A percentile compares a stretch with the other conserved stretches of the same genome.
Evolutionary conservation across 2,113 vertebrate species (phyloP).

Genomic region (Nothocercus nigrocapillus): DNA sequence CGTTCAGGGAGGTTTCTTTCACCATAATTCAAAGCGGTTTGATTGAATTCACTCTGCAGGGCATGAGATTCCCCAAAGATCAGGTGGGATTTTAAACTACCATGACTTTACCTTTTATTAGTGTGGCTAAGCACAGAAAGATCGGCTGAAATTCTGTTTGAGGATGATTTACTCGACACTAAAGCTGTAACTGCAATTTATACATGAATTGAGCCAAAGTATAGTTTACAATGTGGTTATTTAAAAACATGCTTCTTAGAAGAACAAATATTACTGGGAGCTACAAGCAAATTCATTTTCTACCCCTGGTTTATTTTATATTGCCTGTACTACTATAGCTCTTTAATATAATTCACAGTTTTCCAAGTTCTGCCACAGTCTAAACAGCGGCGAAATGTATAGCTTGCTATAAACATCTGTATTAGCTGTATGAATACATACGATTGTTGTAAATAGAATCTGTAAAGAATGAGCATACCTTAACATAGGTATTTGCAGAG

Average conservation of each 20-base stretch:
- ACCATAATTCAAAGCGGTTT: background rate
- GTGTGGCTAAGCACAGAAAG: background rate
- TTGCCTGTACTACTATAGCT: background rate
- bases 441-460: background rate
- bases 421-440: background rate
- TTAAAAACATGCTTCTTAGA: conserved; percentile 12
- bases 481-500: background rate
- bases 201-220: background rate
- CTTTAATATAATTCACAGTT: background rate
- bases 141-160: background rate
- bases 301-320: background rate
- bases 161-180: background rate
- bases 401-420: background rate
- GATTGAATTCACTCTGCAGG: background rate
- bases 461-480: background rate
- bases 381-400: background rate
- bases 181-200: background rate
- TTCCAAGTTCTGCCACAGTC: background rate
- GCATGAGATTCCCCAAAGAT: conserved; percentile 1
- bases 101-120: conserved; percentile 10
- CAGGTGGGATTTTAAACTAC: background rate
- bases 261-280: background rate
- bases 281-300: background rate
- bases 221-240: conserved; percentile 2
- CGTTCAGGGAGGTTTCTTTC: background rate